A percentile compares a stretch with the other conserved stretches of the same genome.
Evolutionary conservation across 2,113 vertebrate species (phyloP).

Genomic region (Muscicapa adusta): DNA sequence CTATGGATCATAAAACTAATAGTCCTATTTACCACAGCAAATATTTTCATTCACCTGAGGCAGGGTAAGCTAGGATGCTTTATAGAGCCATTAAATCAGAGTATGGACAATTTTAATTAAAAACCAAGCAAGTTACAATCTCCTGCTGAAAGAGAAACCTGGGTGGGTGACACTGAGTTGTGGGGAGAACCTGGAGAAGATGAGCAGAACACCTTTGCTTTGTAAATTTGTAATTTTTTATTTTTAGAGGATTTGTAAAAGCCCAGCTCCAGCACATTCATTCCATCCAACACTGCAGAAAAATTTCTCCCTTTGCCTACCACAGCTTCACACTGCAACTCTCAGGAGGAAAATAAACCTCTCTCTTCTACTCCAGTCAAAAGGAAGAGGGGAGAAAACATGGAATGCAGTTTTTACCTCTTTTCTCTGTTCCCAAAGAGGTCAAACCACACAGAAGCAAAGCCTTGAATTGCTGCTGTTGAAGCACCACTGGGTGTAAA

Average conservation of each 20-base stretch:
- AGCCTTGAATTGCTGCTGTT: not conserved
- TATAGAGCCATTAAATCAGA: constrained; percentile 53
- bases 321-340: not conserved
- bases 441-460: not conserved
- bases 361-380: not conserved
- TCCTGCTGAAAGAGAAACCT: not conserved
- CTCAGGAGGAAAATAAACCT: not conserved
- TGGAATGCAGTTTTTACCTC: not conserved
- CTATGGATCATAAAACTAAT: constrained; percentile 63
- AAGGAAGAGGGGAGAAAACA: not conserved
- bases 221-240: too few relatives aligned
- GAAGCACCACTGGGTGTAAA: not conserved
- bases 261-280: not conserved
- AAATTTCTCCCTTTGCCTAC: not conserved
- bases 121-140: constrained; percentile 9
- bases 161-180: not conserved
- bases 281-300: not conserved
- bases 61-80: constrained; percentile 38
- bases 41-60: constrained; percentile 68
- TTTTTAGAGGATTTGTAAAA: not conserved
- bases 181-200: not conserved
- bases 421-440: not conserved
- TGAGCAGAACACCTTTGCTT: not conserved
- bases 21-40: constrained; percentile 66
- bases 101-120: constrained; percentile 61